Evolutionary conservation across 2,113 vertebrate genomes (phyloP), one percentile per base, ranked within the genome.

Genomic region (Oreochromis niloticus): DNA sequence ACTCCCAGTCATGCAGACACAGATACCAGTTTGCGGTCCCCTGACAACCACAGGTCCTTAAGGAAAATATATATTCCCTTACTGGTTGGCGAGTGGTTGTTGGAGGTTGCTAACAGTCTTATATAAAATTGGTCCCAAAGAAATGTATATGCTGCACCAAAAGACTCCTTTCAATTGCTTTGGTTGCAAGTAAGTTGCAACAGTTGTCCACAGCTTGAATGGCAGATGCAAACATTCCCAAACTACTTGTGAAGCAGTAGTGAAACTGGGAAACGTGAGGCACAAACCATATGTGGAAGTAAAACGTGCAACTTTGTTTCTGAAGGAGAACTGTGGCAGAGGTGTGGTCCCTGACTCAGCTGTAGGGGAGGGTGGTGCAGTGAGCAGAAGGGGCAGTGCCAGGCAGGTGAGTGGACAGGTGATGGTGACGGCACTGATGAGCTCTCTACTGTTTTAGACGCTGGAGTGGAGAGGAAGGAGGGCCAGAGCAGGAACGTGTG

Each of bases 391-490:
- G 34, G 34, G 59, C 6, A 2, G 59, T 36, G 32, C 9, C 32
- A 63, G 59, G 59, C 59, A 63, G 32, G 59, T 36, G 59, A 63
- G 59, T 36, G 59, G 32, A 36, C 59, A 63, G 59, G 59, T 63
- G 59, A 56, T 56, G 54, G 54, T 56, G 54, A 63, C 36, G 59
- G 4, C 32, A 36, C 59, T 3, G 32, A 63, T 63, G 59, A n/a
- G 17, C 12, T 57, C 55, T 27, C 55, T 57, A 27, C 55, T 57
- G 55, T 27, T 57, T 57, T 57, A 57, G 2, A 12, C 0, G 6
- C 55, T 8, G 55, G 54, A 14, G 55, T 0, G 55, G 24, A 14
- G 22, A 57, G 55, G 55, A 57, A 57, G 24, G 55, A 57, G 24
- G 6, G 24, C 55, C 12, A 27, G 55, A 57, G 55, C 24, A 0